A percentile compares a stretch with the other conserved stretches of the same genome.
phyloP scores from a whole-genome alignment of 1,140 invertebrate species.

The Zaprionus tsacasi region DNA sequence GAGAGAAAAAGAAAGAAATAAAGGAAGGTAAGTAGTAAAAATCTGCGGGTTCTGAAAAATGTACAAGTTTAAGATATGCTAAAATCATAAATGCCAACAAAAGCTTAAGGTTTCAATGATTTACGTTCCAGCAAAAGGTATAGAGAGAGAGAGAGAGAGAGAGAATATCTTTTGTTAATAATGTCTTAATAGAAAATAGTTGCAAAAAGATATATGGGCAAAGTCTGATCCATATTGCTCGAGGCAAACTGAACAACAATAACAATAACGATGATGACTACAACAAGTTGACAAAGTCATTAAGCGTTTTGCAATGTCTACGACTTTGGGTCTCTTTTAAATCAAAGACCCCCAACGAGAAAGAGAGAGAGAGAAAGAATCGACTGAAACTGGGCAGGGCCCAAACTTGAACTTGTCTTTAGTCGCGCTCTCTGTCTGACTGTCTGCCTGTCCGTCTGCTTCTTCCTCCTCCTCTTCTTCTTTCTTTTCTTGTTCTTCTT shows the following conservation, averaged over 20 bases:
- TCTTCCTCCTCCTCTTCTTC: neutral
- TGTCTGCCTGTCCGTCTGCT: no score
- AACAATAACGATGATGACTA: conserved; percentile 12
- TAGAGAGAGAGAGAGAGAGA: neutral
- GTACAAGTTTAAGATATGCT: conserved; percentile 70
- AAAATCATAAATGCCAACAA: conserved; percentile 64
- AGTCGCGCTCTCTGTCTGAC: conserved; percentile 8
- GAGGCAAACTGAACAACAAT: conserved; percentile 12
- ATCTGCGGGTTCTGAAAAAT: conserved; percentile 69
- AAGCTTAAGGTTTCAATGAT: conserved; percentile 59
- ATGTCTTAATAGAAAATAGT: conserved; percentile 71
- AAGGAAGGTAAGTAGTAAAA: conserved; percentile 59
- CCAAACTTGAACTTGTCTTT: conserved; percentile 65
- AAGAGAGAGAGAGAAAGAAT: neutral
- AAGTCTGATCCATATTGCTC: neutral
- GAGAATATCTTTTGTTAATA: conserved; percentile 56
- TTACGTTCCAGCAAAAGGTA: conserved; percentile 55
- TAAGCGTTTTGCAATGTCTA: conserved; percentile 42
- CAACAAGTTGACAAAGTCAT: conserved; percentile 40
- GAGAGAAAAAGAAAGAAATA: conserved; percentile 31
- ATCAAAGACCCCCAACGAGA: neutral
- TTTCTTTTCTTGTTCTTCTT: neutral
- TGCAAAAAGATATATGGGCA: conserved; percentile 26
- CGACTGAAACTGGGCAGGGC: conserved; percentile 43
- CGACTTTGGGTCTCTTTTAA: neutral